These are phyloP conservation scores for Oceanodroma tethys DNA, from an alignment of 2,113 vertebrate species.

Conservation along the genomic window DNA sequence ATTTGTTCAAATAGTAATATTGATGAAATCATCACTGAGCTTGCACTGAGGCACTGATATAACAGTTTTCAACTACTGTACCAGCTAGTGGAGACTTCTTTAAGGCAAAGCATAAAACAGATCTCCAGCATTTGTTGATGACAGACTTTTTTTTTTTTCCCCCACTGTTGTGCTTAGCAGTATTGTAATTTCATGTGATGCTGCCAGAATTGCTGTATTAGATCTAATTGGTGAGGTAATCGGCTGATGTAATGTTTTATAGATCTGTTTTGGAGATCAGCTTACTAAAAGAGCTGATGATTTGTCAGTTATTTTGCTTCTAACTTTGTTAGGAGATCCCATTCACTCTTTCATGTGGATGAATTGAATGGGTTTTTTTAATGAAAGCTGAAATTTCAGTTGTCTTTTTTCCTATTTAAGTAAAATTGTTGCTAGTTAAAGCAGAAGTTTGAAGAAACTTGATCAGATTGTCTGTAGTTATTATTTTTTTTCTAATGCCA, in stretches of 20 bases:
- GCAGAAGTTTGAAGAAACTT: not conserved
- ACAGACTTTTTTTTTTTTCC: no score
- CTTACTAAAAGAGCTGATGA: not conserved
- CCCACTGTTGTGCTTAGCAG: not conserved
- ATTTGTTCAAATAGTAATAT: not conserved
- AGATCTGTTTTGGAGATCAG: slow-evolving; percentile 5
- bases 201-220: not conserved
- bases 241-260: not conserved
- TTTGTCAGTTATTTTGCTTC: not conserved
- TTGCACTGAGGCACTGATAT: not conserved
- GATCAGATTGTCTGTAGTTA: not conserved
- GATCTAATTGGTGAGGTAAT: not conserved
- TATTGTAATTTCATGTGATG: not conserved
- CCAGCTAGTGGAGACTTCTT: not conserved
- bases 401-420: not conserved
- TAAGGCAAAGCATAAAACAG: not conserved
- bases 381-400: not conserved
- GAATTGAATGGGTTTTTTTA: not conserved
- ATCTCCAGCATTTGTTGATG: not conserved
- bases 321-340: not conserved
- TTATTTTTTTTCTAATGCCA: not conserved
- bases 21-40: not conserved
- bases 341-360: not conserved
- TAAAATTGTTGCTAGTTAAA: not conserved
- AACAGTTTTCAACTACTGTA: not conserved